phyloP scores from a whole-genome alignment of 2,797 vertebrate species.

The Rhinichthys osculus region DNA sequence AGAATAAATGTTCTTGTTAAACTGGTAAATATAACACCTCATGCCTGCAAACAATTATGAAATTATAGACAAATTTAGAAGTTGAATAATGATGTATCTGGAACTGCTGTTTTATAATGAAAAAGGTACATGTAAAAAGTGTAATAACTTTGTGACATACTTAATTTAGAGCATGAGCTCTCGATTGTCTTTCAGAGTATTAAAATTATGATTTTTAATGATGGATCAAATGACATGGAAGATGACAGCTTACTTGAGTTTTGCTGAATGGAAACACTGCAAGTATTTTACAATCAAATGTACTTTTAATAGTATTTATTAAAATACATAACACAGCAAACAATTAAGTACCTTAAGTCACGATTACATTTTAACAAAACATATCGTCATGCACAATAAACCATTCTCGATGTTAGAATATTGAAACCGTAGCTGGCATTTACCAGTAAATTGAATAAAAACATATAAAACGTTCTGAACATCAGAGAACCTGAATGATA shows the following conservation, averaged over 20 bases:
- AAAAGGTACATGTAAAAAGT: neutral
- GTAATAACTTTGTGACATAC: neutral
- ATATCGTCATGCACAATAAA: neutral
- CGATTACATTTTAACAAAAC: constrained; percentile 4
- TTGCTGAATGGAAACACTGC: neutral
- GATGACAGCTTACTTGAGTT: neutral
- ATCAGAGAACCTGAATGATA: neutral
- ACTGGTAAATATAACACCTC: neutral
- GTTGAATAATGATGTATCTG: neutral
- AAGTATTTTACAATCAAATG: neutral
- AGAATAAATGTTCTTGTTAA: too few species aligned
- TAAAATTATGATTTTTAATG: neutral
- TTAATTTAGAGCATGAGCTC: constrained; percentile 1
- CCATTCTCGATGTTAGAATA: neutral
- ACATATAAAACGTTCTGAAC: neutral
- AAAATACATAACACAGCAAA: constrained; percentile 18
- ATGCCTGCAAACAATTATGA: neutral
- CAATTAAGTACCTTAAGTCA: neutral
- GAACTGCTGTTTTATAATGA: neutral
- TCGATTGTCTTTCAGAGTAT: neutral
- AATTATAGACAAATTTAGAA: neutral
- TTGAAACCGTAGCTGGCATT: neutral
- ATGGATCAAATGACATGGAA: neutral
- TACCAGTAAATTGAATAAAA: constrained; percentile 12
- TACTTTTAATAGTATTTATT: neutral